Conservation (phyloP, 2,888 invertebrate species). For the Brenthis ino region DNA sequence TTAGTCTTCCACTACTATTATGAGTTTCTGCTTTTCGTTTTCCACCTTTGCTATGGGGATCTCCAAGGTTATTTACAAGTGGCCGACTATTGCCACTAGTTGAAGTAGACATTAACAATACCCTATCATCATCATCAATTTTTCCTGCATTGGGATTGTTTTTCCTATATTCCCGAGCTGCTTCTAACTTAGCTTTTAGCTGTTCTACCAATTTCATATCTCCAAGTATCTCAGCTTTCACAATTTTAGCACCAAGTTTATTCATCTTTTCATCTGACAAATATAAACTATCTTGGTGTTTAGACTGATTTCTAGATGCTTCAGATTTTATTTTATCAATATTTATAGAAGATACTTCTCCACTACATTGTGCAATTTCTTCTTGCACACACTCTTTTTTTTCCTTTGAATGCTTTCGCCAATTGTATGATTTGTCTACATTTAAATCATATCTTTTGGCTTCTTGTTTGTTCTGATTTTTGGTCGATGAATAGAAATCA, state of each 20-base stretch:
- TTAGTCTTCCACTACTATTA: conserved; percentile 86
- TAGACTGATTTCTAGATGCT: conserved; percentile 29
- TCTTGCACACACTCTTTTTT: conserved; percentile 20
- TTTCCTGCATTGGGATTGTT: conserved; percentile 62
- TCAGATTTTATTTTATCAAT: conserved; percentile 29
- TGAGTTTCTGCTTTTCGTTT: conserved; percentile 88
- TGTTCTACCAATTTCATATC: conserved; percentile 86
- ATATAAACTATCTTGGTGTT: conserved; percentile 52
- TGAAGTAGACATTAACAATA: conserved; percentile 87
- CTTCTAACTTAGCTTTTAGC: conserved; percentile 88
- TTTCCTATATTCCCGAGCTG: conserved; percentile 83
- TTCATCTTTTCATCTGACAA: conserved; percentile 93
- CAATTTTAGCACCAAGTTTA: conserved; percentile 92
- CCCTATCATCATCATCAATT: conserved; percentile 71
- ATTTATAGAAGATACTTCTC: conserved; percentile 2
- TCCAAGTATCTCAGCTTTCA: conserved; percentile 97
- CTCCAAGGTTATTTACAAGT: conserved; percentile 71
- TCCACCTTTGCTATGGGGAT: conserved; percentile 67
- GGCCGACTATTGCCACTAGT: conserved; percentile 86
- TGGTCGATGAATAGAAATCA: conserved; percentile 52
- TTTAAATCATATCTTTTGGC: conserved; percentile 7
- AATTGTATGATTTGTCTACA: conserved; percentile 37
- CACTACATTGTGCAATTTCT: conserved; percentile 1
- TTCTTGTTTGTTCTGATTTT: conserved; percentile 34
- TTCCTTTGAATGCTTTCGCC: conserved; percentile 39